Evolutionary conservation across 2,113 vertebrate species (phyloP).

Genomic region (Hippocampus abdominalis): DNA sequence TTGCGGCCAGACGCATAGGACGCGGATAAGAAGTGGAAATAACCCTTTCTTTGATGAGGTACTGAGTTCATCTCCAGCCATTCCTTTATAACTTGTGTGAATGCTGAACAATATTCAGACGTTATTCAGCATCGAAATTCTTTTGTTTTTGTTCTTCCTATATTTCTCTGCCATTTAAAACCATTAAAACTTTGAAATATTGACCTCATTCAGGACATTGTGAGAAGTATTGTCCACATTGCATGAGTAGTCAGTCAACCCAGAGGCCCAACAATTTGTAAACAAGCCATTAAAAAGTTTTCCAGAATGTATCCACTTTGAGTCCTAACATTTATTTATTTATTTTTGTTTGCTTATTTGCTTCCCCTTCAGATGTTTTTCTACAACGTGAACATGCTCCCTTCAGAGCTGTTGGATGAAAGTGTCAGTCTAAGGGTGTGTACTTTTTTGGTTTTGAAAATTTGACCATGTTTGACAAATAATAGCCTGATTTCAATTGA

Average conservation of each 20-base stretch:
- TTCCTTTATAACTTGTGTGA: background rate
- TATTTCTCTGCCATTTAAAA: no score
- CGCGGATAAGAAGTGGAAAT: constrained; percentile 89
- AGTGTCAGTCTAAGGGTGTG: constrained; percentile 85
- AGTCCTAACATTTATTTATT: background rate
- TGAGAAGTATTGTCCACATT: no score
- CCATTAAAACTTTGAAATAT: no score
- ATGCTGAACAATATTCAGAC: no score
- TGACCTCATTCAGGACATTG: no score
- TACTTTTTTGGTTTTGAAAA: background rate
- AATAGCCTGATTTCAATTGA: background rate
- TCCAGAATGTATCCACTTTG: no score
- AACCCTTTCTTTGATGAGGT: constrained; percentile 96
- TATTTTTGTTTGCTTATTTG: constrained; percentile 2
- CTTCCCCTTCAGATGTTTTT: constrained; percentile 82
- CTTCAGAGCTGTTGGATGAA: constrained; percentile 88
- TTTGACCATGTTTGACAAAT: background rate
- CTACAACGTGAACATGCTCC: constrained; percentile 92
- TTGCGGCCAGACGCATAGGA: constrained; percentile 88
- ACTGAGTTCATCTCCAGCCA: background rate
- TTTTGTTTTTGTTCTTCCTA: no score
- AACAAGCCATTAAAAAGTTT: no score
- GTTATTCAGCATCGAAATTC: background rate
- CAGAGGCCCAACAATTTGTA: no score
- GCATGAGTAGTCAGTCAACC: no score